Percentiles rank a stretch among this genome's conserved stretches.
Evolutionary conservation across 2,113 vertebrate genomes (phyloP).

Genomic region (Indri indri): DNA sequence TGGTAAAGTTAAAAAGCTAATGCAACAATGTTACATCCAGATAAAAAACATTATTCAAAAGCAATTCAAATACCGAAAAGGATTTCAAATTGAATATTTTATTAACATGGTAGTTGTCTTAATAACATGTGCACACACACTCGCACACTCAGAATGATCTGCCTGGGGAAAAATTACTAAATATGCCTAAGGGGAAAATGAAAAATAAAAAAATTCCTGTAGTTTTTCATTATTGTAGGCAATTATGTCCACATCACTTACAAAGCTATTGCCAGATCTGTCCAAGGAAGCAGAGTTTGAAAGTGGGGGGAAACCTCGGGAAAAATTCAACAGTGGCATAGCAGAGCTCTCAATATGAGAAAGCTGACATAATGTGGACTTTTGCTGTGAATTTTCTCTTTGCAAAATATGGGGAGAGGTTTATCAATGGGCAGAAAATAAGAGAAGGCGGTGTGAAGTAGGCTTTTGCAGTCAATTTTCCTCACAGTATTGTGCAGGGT

Average conservation of each 20-base stretch:
- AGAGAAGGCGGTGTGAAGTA: slow-evolving; percentile 90
- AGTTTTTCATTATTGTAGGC: slow-evolving; percentile 90
- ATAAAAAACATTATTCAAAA: slow-evolving; percentile 90
- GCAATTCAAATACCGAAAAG: slow-evolving; percentile 90
- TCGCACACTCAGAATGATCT: slow-evolving; percentile 91
- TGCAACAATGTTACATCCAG: slow-evolving; percentile 85
- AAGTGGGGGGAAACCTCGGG: slow-evolving; percentile 73
- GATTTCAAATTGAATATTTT: slow-evolving; percentile 96
- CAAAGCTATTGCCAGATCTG: slow-evolving; percentile 91
- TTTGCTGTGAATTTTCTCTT: slow-evolving; percentile 88
- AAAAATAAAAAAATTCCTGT: slow-evolving; percentile 88
- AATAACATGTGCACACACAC: slow-evolving; percentile 93
- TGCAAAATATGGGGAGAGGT: slow-evolving; percentile 88
- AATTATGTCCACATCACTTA: slow-evolving; percentile 94
- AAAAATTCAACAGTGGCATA: slow-evolving; percentile 96
- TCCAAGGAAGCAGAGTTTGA: slow-evolving; percentile 89
- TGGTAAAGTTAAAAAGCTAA: slow-evolving; percentile 87
- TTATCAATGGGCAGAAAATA: slow-evolving; percentile 91
- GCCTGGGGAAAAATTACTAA: slow-evolving; percentile 86
- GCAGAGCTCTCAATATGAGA: slow-evolving; percentile 99
- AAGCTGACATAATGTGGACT: slow-evolving; percentile 99
- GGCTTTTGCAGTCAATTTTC: slow-evolving; percentile 91
- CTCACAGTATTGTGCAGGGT: slow-evolving; percentile 91
- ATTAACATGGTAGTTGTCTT: slow-evolving; percentile 97
- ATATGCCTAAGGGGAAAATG: slow-evolving; percentile 87